Percentiles rank a stretch among this genome's conserved stretches.
These are phyloP conservation scores for Eulemur mongoz DNA, from an alignment of 2,797 vertebrate genomes.

Conservation along the genomic window DNA sequence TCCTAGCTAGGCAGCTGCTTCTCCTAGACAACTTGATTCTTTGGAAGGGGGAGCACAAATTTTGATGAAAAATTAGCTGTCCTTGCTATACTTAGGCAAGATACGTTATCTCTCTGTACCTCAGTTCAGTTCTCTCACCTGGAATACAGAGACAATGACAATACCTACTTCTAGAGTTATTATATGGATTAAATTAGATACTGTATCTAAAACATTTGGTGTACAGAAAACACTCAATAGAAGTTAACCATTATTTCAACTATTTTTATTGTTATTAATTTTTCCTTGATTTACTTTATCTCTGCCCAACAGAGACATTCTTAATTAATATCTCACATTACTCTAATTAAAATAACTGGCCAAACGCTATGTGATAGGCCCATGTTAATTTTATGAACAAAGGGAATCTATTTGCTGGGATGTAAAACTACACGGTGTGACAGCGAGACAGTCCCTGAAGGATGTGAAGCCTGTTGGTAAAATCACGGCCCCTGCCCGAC, in stretches of 20 bases:
- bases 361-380: constrained; percentile 30
- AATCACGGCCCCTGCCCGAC: background rate
- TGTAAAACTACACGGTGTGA: constrained; percentile 27
- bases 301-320: constrained; percentile 9
- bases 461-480: background rate
- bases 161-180: background rate
- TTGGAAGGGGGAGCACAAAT: background rate
- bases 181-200: constrained; percentile 20
- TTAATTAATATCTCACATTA: constrained; percentile 33
- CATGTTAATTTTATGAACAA: constrained; percentile 53
- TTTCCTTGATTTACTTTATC: constrained; percentile 34
- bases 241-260: constrained; percentile 10
- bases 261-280: background rate
- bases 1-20: background rate
- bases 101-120: background rate
- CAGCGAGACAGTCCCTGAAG: constrained; percentile 14
- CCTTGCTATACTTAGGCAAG: background rate
- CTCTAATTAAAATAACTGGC: constrained; percentile 56
- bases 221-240: background rate
- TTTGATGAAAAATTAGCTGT: background rate
- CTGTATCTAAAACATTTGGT: background rate
- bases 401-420: constrained; percentile 28
- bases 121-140: background rate
- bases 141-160: background rate
- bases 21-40: background rate